phyloP scores from a whole-genome alignment of 2,888 invertebrate species.

The Chymomyza caudatula region DNA sequence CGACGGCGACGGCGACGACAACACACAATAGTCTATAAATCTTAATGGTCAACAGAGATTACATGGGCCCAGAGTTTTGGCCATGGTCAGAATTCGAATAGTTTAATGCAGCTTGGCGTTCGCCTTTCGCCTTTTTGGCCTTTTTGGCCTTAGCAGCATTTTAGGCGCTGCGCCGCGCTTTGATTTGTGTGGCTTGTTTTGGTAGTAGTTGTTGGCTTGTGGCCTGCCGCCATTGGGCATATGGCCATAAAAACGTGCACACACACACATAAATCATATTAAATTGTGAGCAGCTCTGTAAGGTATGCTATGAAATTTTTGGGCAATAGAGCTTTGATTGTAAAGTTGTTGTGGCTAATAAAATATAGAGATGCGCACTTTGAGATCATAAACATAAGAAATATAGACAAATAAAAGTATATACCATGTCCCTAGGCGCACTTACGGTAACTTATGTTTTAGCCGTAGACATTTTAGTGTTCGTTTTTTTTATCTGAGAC shows the following conservation, averaged over 20 bases:
- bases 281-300: slow-evolving; percentile 17
- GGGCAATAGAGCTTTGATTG: neutral
- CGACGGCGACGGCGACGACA: slow-evolving; percentile 24
- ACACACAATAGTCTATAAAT: slow-evolving; percentile 71
- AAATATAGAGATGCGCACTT: neutral
- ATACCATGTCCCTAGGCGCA: neutral
- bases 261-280: slow-evolving; percentile 61
- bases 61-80: slow-evolving; percentile 50
- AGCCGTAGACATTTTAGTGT: no score
- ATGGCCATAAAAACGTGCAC: slow-evolving; percentile 67
- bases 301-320: slow-evolving; percentile 12
- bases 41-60: slow-evolving; percentile 74
- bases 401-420: neutral
- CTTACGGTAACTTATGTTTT: no score
- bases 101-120: slow-evolving; percentile 55
- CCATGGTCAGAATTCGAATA: slow-evolving; percentile 39
- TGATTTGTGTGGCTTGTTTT: slow-evolving; percentile 61
- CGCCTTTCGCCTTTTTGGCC: slow-evolving; percentile 10
- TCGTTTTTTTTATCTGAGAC: no score
- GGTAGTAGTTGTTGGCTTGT: slow-evolving; percentile 27
- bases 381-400: neutral
- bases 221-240: slow-evolving; percentile 43
- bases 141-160: slow-evolving; percentile 54
- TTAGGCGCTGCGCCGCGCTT: slow-evolving; percentile 62
- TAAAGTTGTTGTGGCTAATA: neutral